Base-by-base conservation (phyloP, 2,113 vertebrate genomes). In the Probosciger aterrimus region DNA sequence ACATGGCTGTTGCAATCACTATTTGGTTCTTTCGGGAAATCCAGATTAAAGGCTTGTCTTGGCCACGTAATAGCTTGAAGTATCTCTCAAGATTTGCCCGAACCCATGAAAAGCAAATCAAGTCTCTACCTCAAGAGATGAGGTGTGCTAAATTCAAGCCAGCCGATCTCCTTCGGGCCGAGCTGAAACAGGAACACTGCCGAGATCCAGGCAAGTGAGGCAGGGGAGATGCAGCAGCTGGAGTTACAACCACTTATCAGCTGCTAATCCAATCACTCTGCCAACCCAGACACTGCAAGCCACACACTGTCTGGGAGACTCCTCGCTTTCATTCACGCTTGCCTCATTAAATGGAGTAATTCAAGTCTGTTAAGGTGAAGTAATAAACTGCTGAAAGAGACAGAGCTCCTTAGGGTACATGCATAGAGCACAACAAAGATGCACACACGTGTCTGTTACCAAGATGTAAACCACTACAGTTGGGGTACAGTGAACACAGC, bases 341-440 rank as follows among this genome's bases (percentile, higher is more conserved):
- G 69, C 74, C 81, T 95, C 83, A 69, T 93, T 90, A 87, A 93
- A 50, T n/a, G 43, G 47, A 93, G 84, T 91, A 95, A 95, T 95
- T 88, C 77, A 60, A 52, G 83, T 79, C 80, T 79, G 86, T 89
- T 93, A 92, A 84, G 81, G 93, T 64, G 74, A 87, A 62, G 84
- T 91, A 95, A 95, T 92, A 81, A 96, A 95, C 89, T 93, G 69
- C 81, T 87, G 91, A 64, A 96, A 78, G 23, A 57, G 50, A 63
- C 43, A 68, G 31, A 75, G 77, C 60, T 95, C 91, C 80, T 84
- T 9, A 25, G 93, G 69, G 81, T 79, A 69, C 0, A 0, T 35
- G 69, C 41, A 50, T 18, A 6, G 15, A 16, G 55, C 46, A 30
- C 16, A 18, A 2, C 2, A 2, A 55, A 88, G 79, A 77, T 20